Evolutionary conservation across 2,888 invertebrate genomes (phyloP).

Genomic region (Andrena camellia): DNA sequence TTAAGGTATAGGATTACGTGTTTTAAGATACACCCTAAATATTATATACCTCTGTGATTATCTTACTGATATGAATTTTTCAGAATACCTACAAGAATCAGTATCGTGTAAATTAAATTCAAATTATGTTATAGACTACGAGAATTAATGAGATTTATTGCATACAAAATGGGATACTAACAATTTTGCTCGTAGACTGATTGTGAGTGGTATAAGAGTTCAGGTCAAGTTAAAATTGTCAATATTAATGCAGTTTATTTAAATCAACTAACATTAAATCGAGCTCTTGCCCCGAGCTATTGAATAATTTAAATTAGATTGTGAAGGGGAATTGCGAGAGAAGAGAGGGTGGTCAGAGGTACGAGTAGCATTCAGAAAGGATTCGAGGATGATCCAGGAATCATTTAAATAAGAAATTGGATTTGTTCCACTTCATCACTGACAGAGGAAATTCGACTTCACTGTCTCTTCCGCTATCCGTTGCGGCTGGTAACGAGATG

Average conservation of each 20-base stretch:
- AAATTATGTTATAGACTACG: too few species aligned
- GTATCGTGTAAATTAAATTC: too few species aligned
- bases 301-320: constrained; percentile 53
- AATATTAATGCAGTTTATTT: neutral
- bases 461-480: neutral
- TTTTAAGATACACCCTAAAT: too few species aligned
- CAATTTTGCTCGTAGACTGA: too few species aligned
- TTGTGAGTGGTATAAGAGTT: neutral
- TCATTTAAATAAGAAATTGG: constrained; percentile 18
- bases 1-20: too few species aligned
- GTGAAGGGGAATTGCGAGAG: neutral
- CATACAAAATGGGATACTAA: too few species aligned
- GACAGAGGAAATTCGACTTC: neutral
- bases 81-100: too few species aligned
- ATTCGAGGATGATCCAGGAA: neutral
- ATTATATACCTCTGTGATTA: too few species aligned
- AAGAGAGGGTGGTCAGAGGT: neutral
- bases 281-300: constrained; percentile 6
- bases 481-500: neutral
- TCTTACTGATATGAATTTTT: too few species aligned
- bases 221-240: neutral
- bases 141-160: too few species aligned
- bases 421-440: neutral
- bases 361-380: neutral
- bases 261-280: constrained; percentile 34